Percentiles rank a stretch among this genome's conserved stretches.
Conservation (phyloP, 1,140 invertebrate species). For the Myzus persicae region DNA sequence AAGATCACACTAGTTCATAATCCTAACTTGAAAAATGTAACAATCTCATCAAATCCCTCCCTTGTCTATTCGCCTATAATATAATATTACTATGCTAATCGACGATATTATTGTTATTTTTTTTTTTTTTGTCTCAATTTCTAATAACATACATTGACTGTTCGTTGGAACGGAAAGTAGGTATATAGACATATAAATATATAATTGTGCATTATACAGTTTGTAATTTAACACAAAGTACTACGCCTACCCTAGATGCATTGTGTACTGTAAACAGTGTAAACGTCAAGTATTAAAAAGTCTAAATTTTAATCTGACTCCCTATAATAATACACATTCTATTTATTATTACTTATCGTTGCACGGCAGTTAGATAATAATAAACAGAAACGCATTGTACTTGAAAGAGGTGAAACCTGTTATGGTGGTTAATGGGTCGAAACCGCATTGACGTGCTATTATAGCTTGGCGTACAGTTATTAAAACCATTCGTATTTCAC, state of each 20-base stretch:
- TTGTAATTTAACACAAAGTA: neutral
- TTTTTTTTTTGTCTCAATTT: neutral
- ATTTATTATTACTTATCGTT: conserved; percentile 10
- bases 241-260: neutral
- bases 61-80: neutral
- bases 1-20: too few relatives aligned
- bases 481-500: conserved; percentile 23
- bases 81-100: neutral
- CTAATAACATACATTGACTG: neutral
- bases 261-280: neutral
- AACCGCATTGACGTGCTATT: neutral
- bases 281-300: neutral
- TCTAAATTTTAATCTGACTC: conserved; percentile 1
- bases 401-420: neutral
- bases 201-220: neutral
- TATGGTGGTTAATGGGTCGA: neutral
- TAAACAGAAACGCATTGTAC: neutral
- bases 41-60: neutral
- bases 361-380: neutral
- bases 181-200: too few relatives aligned
- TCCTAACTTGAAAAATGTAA: neutral
- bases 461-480: neutral
- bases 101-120: neutral
- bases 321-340: neutral
- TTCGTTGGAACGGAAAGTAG: neutral